Base-by-base conservation (phyloP, 2,888 invertebrate species). In the Coecobrya sp. region DNA sequence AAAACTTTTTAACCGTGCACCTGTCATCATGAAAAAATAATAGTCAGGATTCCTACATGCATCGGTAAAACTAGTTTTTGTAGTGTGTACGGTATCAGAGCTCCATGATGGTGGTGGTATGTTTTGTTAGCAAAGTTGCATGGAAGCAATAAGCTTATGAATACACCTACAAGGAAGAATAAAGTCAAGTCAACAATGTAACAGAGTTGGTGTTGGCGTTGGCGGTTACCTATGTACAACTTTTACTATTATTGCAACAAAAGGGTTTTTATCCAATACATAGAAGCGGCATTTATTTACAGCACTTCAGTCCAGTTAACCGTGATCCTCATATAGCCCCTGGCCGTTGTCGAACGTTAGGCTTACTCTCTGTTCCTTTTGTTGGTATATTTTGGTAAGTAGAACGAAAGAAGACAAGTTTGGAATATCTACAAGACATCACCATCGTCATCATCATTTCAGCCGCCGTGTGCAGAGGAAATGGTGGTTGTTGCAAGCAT, bases 371-470 rank as follows among this genome's bases (percentile, higher is more conserved):
- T 76, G 59, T 52, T 79, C 30, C 49, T 10, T 27, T 87, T 79
- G 73, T 36, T 70, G 70, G n/a, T 86, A 25, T 25, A 10, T 65
- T 45, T 25, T 30, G 55, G 36, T 86, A 91, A 86, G 87, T 87
- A 27, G 92, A 84, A 87, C 87, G 73, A 91, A 91, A 73, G 88
- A 92, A 87, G 73, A 92, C 92, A 92, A 88, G 84, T 82, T 59
- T 81, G 86, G 81, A 91, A 86, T 91, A 65, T 86, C 86, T 85
- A 79, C 85, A 81, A 91, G 86, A 86, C 91, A 91, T 81, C 86
- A 42, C 68, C 81, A 49, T 55, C 30, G 65, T 81, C 65, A 88
- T 45, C 76, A 76, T 62, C 87, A 30, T 73, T 45, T 36, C 19
- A 19, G 73, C 70, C 55, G 42, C 7, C 55, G 82, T 42, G 30